Evolutionary conservation across 2,888 invertebrate genomes (phyloP).

Genomic region (Drosophila yooni): DNA sequence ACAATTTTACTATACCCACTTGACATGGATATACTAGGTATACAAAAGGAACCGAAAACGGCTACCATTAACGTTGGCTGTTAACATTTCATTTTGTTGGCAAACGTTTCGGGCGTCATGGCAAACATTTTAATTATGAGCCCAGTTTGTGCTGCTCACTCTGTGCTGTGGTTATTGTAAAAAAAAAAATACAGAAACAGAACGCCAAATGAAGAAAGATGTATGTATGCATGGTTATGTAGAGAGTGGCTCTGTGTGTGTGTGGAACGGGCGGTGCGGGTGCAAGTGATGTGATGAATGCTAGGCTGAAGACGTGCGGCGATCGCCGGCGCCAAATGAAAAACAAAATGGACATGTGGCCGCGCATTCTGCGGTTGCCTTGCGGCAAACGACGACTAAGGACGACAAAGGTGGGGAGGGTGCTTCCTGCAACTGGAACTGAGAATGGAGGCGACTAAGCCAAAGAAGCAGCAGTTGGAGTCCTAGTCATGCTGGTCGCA

Average conservation of each 20-base stretch:
- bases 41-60: constrained; percentile 38
- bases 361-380: constrained; percentile 71
- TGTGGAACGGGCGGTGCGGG: constrained; percentile 10
- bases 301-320: constrained; percentile 38
- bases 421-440: background rate
- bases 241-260: background rate
- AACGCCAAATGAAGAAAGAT: constrained; percentile 63
- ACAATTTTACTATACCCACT: background rate
- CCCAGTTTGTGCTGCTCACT: constrained; percentile 37
- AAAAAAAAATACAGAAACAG: constrained; percentile 22
- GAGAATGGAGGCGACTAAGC: constrained; percentile 33
- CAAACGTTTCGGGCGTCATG: constrained; percentile 50
- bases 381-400: constrained; percentile 25
- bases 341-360: constrained; percentile 67
- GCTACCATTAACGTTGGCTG: constrained; percentile 57
- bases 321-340: constrained; percentile 43
- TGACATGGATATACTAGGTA: background rate
- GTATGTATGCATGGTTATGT: constrained; percentile 7
- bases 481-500: constrained; percentile 24
- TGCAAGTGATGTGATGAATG: constrained; percentile 21
- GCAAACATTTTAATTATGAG: constrained; percentile 78
- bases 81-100: constrained; percentile 68
- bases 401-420: constrained; percentile 15
- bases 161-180: constrained; percentile 46
- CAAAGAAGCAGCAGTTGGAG: constrained; percentile 45